These are phyloP conservation scores for Cephus spinipes DNA, from an alignment of 2,888 invertebrate species.

Conservation along the genomic window DNA sequence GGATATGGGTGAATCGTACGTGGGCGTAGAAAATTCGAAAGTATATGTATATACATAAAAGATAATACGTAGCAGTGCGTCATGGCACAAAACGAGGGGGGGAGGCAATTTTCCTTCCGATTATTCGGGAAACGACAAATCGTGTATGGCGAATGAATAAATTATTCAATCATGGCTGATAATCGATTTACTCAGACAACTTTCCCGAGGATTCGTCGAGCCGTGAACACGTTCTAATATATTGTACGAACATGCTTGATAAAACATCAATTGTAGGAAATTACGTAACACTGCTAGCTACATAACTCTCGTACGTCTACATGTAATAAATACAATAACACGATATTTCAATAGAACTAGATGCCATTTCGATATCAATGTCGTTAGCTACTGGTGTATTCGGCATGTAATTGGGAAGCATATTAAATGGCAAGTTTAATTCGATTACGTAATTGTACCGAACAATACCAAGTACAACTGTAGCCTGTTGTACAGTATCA, in stretches of 20 bases:
- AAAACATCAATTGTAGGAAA: no score
- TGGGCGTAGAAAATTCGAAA: neutral
- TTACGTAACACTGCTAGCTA: no score
- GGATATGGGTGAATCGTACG: neutral
- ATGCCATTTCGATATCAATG: neutral
- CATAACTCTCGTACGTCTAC: neutral
- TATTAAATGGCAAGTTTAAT: neutral
- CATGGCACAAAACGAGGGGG: no score
- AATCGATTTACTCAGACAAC: no score
- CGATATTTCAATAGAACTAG: neutral
- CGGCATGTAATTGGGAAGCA: neutral
- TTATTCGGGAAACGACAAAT: no score
- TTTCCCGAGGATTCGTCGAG: no score
- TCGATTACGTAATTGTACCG: neutral
- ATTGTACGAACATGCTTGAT: no score
- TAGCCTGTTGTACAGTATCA: neutral
- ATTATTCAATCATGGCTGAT: no score
- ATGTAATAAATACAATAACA: neutral
- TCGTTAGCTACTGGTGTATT: neutral
- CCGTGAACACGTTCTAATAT: no score
- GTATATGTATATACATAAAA: no score
- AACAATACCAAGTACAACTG: neutral
- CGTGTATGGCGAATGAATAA: no score
- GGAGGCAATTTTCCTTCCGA: no score
- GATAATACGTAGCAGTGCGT: neutral